A percentile compares a stretch with the other conserved stretches of the same genome.
These are phyloP conservation scores for Erithacus rubecula DNA, from an alignment of 2,797 vertebrate genomes.

Conservation along the genomic window DNA sequence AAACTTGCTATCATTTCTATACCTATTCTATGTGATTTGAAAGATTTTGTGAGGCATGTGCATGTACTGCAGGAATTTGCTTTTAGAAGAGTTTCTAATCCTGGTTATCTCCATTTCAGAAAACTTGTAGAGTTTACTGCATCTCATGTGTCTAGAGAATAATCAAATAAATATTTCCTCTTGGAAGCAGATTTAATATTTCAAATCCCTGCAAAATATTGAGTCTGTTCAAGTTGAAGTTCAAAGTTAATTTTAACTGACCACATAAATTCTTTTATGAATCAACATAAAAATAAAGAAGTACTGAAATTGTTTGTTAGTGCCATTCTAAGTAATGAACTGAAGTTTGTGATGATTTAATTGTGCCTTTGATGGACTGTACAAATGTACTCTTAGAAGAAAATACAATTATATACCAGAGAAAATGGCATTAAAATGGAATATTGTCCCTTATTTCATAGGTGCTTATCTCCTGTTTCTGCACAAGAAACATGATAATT, in stretches of 20 bases:
- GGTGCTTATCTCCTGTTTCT: conserved; percentile 26
- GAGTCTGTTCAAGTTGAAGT: neutral
- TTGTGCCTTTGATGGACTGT: conserved; percentile 6
- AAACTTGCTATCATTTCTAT: no score
- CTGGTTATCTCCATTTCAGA: neutral
- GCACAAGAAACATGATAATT: neutral
- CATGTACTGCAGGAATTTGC: neutral
- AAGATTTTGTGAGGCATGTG: neutral
- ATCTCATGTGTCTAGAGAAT: neutral
- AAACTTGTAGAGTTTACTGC: neutral
- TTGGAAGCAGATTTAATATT: neutral
- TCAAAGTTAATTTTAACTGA: conserved; percentile 21
- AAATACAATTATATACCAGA: neutral
- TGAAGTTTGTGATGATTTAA: conserved; percentile 25
- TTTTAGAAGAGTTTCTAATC: neutral
- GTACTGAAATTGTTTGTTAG: neutral
- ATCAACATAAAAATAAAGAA: neutral
- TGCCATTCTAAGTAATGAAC: conserved; percentile 2
- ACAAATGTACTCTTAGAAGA: conserved; percentile 1
- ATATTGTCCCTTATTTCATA: conserved; percentile 5
- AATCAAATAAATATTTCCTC: neutral
- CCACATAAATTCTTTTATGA: conserved; percentile 10
- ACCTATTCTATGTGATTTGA: neutral
- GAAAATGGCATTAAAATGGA: conserved; percentile 19
- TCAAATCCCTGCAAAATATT: neutral